Conservation (phyloP, 2,888 invertebrate genomes). For the Ptilodon capucinus region DNA sequence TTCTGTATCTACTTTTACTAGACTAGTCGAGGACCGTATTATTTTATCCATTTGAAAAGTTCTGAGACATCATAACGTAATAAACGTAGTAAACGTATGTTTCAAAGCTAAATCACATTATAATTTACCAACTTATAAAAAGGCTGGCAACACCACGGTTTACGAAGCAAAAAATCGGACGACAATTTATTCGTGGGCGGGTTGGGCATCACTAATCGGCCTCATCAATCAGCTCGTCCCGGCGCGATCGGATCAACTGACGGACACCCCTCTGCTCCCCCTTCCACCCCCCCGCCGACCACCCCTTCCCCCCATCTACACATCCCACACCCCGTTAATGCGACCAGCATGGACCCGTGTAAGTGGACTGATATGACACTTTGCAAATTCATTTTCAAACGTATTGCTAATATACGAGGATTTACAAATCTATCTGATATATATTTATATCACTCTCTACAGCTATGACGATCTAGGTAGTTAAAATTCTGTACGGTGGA, state of each 20-base stretch:
- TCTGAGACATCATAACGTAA: too few species aligned
- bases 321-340: conserved; percentile 38
- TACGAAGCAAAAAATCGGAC: conserved; percentile 71
- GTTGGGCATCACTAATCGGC: conserved; percentile 80
- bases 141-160: conserved; percentile 54
- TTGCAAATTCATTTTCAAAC: background rate
- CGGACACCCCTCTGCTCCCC: conserved; percentile 52
- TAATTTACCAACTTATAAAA: conserved; percentile 32
- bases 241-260: conserved; percentile 75
- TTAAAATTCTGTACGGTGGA: too few species aligned
- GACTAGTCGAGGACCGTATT: too few species aligned
- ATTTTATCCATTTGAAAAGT: too few species aligned
- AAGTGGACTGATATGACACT: conserved; percentile 16
- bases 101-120: background rate
- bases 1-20: too few species aligned
- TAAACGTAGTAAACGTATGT: background rate
- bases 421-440: background rate
- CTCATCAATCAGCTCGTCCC: conserved; percentile 78
- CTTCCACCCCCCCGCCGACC: conserved; percentile 27
- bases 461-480: too few species aligned
- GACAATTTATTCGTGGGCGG: conserved; percentile 78
- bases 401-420: background rate
- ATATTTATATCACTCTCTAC: background rate
- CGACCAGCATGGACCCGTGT: conserved; percentile 15
- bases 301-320: conserved; percentile 33